Conservation (phyloP, 2,888 invertebrate species). For the Hemicrepidius hirtus region DNA sequence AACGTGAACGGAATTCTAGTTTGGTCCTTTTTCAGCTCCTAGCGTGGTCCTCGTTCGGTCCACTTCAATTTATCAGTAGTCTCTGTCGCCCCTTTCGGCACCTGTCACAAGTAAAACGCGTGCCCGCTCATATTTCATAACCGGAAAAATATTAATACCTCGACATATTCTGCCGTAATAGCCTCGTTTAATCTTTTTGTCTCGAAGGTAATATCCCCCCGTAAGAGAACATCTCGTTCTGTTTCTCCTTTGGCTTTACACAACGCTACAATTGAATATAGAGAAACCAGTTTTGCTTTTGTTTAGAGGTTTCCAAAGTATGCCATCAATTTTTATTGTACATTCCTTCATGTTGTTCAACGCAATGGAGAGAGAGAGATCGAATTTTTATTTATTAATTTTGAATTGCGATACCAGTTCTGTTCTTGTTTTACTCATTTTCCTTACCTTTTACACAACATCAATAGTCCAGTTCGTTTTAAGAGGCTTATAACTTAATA, state of each 20-base stretch:
- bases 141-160: slow-evolving; percentile 64
- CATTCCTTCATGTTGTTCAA: slow-evolving; percentile 40
- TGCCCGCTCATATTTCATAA: slow-evolving; percentile 67
- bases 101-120: slow-evolving; percentile 67
- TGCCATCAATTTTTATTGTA: slow-evolving; percentile 44
- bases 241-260: slow-evolving; percentile 33
- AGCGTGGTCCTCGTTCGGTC: slow-evolving; percentile 60
- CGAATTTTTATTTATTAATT: slow-evolving; percentile 41
- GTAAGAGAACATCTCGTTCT: slow-evolving; percentile 34
- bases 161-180: slow-evolving; percentile 58
- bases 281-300: slow-evolving; percentile 46
- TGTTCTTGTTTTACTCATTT: not conserved
- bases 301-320: slow-evolving; percentile 43
- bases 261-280: slow-evolving; percentile 44
- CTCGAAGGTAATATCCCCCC: slow-evolving; percentile 50
- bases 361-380: slow-evolving; percentile 19
- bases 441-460: too few relatives aligned
- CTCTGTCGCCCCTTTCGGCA: slow-evolving; percentile 69
- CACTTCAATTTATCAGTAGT: slow-evolving; percentile 70
- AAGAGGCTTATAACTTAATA: too few relatives aligned
- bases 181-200: slow-evolving; percentile 57
- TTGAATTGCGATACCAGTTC: slow-evolving; percentile 28
- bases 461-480: too few relatives aligned
- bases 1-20: slow-evolving; percentile 69
- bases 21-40: slow-evolving; percentile 56